Base-by-base conservation (phyloP, 2,888 invertebrate genomes). In the Chrysina gloriosa region DNA sequence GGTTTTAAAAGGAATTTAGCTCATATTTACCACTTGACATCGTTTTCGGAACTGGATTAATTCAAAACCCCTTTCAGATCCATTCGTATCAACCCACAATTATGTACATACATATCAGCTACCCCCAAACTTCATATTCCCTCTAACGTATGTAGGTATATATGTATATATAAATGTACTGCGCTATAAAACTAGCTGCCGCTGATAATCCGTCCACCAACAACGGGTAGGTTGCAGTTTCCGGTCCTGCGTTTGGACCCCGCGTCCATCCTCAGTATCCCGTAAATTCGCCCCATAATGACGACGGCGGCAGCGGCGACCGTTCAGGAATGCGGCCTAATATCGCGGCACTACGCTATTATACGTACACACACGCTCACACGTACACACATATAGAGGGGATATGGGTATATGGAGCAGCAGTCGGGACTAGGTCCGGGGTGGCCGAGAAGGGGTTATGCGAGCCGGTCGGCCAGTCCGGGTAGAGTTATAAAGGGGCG, bases 261-360 rank as follows among this genome's bases (percentile, higher is more conserved):
- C 36, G 3, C 48, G 50, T 16, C 65, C 68, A 68, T 63, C 61
- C 36, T 63, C 61, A 50, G 47, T 61, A 64, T 54, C 71, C 77
- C 77, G 80, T 81, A 81, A 81, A 81, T 81, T 81, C 77, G 75
- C 79, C 77, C 73, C 77, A 77, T 80, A 81, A 81, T 80, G 79
- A 80, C 77, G 77, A 78, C 74, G 77, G 75, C 50, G 29, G 21
- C 29, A 21, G 3, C 27, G 29, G 27, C 77, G 77, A 77, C 79
- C 77, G 76, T 74, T 67, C 70, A 72, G 79, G 80, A 81, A 81
- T 80, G 79, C 74, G 73, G 75, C 78, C 72, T 71, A 73, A 73
- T 73, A 73, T 73, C 71, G 71, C 72, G 71, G 65, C 47, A 29
- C 63, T 25, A 39, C 58, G 39, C 58, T 25, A 58, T 58, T 42